Evolutionary conservation across 1,140 invertebrate species (phyloP).

Genomic region (Zaprionus vittiger): DNA sequence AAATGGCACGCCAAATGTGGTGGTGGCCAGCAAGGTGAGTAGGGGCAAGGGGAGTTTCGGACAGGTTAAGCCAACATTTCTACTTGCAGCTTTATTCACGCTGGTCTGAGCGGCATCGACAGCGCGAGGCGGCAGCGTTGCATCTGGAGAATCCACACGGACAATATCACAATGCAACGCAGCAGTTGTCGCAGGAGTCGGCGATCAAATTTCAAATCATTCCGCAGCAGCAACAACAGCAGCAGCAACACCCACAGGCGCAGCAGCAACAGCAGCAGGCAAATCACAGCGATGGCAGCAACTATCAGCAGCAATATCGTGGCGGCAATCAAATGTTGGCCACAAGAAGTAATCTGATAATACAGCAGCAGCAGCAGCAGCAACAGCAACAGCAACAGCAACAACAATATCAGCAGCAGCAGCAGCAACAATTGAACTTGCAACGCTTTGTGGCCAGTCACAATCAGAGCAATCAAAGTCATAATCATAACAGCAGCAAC

Average conservation of each 20-base stretch:
- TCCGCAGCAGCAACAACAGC: constrained; percentile 76
- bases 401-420: constrained; percentile 63
- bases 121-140: constrained; percentile 47
- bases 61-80: not conserved
- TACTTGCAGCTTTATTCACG: constrained; percentile 72
- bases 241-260: constrained; percentile 68
- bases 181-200: constrained; percentile 75
- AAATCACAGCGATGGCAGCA: constrained; percentile 53
- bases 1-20: constrained; percentile 75
- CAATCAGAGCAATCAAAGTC: constrained; percentile 59
- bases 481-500: constrained; percentile 45
- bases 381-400: constrained; percentile 69
- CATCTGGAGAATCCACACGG: constrained; percentile 62
- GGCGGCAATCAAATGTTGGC: constrained; percentile 72
- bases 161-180: constrained; percentile 75
- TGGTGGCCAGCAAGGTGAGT: constrained; percentile 78
- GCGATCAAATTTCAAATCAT: constrained; percentile 84
- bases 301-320: constrained; percentile 77
- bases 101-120: constrained; percentile 75
- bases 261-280: constrained; percentile 64
- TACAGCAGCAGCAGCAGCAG: constrained; percentile 67
- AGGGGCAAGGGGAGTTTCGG: not conserved
- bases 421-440: constrained; percentile 73
- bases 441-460: constrained; percentile 75
- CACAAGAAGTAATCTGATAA: constrained; percentile 74